Base-by-base conservation (phyloP, 2,797 vertebrate species). In the Alca torda region DNA sequence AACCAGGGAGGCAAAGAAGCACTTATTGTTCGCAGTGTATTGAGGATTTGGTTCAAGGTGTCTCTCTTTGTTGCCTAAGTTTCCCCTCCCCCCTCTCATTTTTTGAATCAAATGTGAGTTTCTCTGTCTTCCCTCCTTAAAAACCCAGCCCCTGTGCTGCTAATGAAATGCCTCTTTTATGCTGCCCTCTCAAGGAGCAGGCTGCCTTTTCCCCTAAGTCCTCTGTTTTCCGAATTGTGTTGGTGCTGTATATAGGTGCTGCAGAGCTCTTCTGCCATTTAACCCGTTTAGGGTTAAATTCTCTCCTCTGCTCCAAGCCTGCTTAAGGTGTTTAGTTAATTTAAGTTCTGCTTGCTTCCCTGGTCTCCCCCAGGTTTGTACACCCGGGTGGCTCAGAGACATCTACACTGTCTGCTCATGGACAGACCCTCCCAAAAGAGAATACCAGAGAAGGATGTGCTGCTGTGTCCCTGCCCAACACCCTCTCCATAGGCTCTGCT, bases 31-130 rank as follows among this genome's bases (percentile, higher is more conserved):
- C 16, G 24, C 11, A 33, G 8, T 10, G 7, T 37, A 19, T 24
- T 76, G 26, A 63, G 28, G 10, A 53, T 70, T 80, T 1, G 1
- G 35, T 35, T 39, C 35, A 83, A 16, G 8, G 5, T 48, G 33
- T 73, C 8, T 68, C 14, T 75, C 19, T 48, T 39, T 30, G 35
- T 70, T 65, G 11, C 78, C 39, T 56, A 31, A 23, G 16, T 41
- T 43, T 17, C 7, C 3, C 3, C 41, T 14, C 14, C 5, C 21
- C 14, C 15, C 4, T 4, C 11, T 2, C 4, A 6, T 16, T 45
- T 69, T 41, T 72, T 24, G 10, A 24, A 9, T 76, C 26, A 57
- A 85, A 65, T 46, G 45, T 0, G 6, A 43, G 6, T 46, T 93
- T 76, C 63, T 87, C 11, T 50, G 0, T 57, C 37, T 84, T 89